Percentiles rank a stretch among this genome's conserved stretches.
Evolutionary conservation across 2,888 invertebrate species (phyloP).

Genomic region (Nymphalis c-album): DNA sequence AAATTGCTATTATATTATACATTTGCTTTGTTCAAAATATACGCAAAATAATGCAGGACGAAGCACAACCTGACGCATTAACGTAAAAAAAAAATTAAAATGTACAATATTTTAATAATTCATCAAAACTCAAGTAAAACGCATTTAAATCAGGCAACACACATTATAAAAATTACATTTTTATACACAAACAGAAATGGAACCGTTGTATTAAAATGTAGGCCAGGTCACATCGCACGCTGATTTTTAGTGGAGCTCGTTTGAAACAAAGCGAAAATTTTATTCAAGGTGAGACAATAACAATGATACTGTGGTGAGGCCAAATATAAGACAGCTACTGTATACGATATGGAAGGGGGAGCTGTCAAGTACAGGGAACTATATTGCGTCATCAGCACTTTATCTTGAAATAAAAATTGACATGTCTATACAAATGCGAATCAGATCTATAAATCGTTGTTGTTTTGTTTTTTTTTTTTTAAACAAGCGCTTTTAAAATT

Average conservation of each 20-base stretch:
- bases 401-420: not conserved
- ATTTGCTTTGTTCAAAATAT: no score
- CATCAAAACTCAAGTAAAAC: constrained; percentile 7
- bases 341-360: constrained; percentile 26
- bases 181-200: constrained; percentile 19
- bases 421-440: no score
- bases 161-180: constrained; percentile 29
- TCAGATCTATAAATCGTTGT: no score
- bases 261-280: constrained; percentile 38
- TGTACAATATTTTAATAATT: not conserved
- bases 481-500: no score
- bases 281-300: constrained; percentile 39
- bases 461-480: no score
- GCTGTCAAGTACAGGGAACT: constrained; percentile 30
- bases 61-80: not conserved
- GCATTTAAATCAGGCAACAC: constrained; percentile 14
- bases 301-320: constrained; percentile 30
- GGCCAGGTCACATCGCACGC: constrained; percentile 29
- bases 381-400: constrained; percentile 15
- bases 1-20: no score
- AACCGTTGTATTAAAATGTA: constrained; percentile 31
- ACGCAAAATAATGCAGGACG: no score
- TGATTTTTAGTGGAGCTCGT: constrained; percentile 28
- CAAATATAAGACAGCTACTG: constrained; percentile 32
- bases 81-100: not conserved